phyloP scores from a whole-genome alignment of 2,888 invertebrate species.

The Brenthis daphne region DNA sequence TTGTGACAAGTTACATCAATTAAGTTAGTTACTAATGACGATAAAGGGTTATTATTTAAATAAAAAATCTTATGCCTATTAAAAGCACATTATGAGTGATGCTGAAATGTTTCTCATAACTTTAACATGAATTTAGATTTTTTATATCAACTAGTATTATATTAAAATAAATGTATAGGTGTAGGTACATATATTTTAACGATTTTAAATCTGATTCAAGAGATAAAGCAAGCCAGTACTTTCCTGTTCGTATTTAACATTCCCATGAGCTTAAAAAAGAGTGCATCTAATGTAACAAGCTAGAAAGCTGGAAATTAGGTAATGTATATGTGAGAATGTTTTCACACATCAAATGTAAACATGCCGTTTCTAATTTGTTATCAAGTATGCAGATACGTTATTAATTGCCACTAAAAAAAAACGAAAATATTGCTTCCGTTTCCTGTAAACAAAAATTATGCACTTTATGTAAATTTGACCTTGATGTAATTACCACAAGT shows the following conservation, averaged over 20 bases:
- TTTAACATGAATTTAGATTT: background rate
- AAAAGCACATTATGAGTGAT: no score
- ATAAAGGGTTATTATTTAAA: no score
- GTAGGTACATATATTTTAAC: background rate
- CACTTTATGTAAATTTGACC: constrained; percentile 8
- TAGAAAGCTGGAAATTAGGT: constrained; percentile 73
- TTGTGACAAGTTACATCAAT: no score
- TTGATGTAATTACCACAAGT: constrained; percentile 4
- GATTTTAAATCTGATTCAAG: constrained; percentile 16
- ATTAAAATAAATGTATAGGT: constrained; percentile 6
- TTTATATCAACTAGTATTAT: background rate
- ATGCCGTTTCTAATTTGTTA: constrained; percentile 47
- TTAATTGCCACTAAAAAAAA: no score
- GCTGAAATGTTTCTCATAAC: no score
- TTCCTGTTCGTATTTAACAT: constrained; percentile 49
- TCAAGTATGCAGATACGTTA: constrained; percentile 35
- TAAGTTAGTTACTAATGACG: no score
- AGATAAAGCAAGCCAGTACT: background rate
- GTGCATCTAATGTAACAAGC: constrained; percentile 59
- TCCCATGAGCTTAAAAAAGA: constrained; percentile 61
- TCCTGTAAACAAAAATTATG: background rate
- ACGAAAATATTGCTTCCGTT: no score
- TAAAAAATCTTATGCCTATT: no score
- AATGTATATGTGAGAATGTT: constrained; percentile 74
- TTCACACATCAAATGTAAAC: constrained; percentile 48